A percentile compares a stretch with the other conserved stretches of the same genome.
Conservation (phyloP, 2,797 vertebrate genomes). For the Anomalospiza imberbis region DNA sequence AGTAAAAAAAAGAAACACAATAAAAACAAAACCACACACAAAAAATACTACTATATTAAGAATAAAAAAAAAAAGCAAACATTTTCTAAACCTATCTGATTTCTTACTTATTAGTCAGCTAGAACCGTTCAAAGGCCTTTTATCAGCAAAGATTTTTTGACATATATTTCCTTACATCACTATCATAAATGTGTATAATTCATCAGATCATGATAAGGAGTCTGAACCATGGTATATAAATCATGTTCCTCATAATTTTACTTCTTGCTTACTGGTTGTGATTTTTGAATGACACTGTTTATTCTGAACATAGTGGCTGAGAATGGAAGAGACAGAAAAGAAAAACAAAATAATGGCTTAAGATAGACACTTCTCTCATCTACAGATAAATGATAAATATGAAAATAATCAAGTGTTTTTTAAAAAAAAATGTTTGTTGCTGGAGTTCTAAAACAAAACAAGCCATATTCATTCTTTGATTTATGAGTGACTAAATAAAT, state of each 20-base stretch:
- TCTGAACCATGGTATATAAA: background rate
- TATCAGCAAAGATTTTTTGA: background rate
- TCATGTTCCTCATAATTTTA: background rate
- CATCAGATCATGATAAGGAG: background rate
- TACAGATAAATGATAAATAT: background rate
- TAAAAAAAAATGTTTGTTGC: background rate
- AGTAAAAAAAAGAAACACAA: background rate
- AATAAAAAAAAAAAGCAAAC: background rate
- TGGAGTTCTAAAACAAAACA: background rate
- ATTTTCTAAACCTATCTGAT: background rate
- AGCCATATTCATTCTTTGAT: background rate
- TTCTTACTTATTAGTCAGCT: background rate
- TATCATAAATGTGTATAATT: background rate
- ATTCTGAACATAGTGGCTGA: background rate
- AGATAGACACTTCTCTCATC: background rate
- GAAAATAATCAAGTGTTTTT: background rate
- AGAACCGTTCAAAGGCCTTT: background rate
- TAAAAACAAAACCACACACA: background rate
- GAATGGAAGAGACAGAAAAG: background rate
- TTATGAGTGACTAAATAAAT: background rate
- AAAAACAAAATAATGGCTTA: background rate
- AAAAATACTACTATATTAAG: background rate
- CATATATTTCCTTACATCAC: background rate
- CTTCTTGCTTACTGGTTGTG: background rate
- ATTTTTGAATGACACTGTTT: background rate